Base-by-base conservation (phyloP, 2,797 vertebrate genomes). In the Leptodactylus fallax region DNA sequence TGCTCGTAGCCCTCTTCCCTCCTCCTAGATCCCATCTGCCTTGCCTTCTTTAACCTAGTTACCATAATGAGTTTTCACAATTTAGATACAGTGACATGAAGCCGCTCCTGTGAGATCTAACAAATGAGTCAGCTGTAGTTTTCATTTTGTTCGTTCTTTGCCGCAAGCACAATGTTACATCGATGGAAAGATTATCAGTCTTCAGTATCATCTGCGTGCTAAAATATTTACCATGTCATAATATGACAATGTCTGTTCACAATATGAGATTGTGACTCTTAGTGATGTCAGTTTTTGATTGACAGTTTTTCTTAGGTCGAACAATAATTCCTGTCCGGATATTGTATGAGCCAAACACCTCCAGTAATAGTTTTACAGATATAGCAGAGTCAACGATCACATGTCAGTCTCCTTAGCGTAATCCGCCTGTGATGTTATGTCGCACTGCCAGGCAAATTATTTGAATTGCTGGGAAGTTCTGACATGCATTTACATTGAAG, bases 51-150 rank as follows among this genome's bases (percentile, higher is more conserved):
- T 83, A 83, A 87, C 80, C 86, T 69, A 76, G 79, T 87, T 87
- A 87, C 55, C 23, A 49, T 87, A 87, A 87, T 83, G 60, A 76
- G 60, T 83, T 83, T 76, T 77, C 80, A 78, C 58, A 47, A 67
- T 87, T 83, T 83, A 81, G 86, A 61, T n/a, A 61, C 74, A 78
- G 79, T 77, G 51, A 83, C 55, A 87, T 25, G 27, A 51, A 67
- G 63, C 72, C 14, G 19, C 51, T 76, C 58, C 81, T 78, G 72
- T 11, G 81, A 83, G 86, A 87, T 76, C 58, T 77, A 58, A 79
- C 47, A 83, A 78, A 65, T 56, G 51, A 87, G 49, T 36, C 86
- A 79, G 80, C 81, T 23, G 65, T 45, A 79, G 60, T 47, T 36
- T 36, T 36, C 36, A 36, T 36, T 36, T 36, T 36, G 36, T 36